Base-by-base conservation (phyloP, 64 coral and sea anemone species). In the Dendrophyllia cribrosa region DNA sequence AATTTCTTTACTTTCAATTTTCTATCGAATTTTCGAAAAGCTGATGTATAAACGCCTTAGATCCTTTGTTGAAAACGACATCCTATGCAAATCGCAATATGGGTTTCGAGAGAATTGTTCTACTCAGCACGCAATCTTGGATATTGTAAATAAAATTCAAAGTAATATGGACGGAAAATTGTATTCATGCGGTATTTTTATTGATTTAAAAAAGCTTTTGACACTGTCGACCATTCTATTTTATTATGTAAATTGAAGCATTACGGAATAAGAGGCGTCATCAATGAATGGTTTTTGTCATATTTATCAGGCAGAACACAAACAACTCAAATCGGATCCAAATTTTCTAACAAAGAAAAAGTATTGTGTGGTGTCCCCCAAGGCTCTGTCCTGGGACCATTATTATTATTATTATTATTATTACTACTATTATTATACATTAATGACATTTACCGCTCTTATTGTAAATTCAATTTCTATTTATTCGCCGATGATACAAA, bases 141-240 rank as follows among this genome's bases (percentile, higher is more conserved):
- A 86, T 53, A 69, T 86, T 44, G 22, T 86, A 2, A 69, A 62
- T n/a, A 25, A 4, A 51, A 86, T 86, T 45, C 82, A 86, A 69
- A 10, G 23, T 45, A 86, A 86, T 52, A 86, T 86, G 82, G 82
- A 82, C 14, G 58, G n/a, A 17, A 19, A 25, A 17, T 58, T 82
- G 15, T 82, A 82, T 19, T 82, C 78, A 4, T 86, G 82, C 48
- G 43, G 16, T 24, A 68, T 86, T 14, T 86, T 86, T 70, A 66
- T 86, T 15, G 82, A 70, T 26, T 17, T 86, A 17, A 5, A 70
- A 46, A 86, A 86, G 82, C 82, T 9, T 86, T 86, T 70, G 56
- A 86, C 46, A 86, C 59, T 4, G 82, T 69, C 15, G 59, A 86
- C 59, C 82, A 51, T 47, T 4, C 26, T 13, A 86, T 86, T 19